phyloP scores from a whole-genome alignment of 2,797 vertebrate genomes.

The Kryptolebias ocellatus region DNA sequence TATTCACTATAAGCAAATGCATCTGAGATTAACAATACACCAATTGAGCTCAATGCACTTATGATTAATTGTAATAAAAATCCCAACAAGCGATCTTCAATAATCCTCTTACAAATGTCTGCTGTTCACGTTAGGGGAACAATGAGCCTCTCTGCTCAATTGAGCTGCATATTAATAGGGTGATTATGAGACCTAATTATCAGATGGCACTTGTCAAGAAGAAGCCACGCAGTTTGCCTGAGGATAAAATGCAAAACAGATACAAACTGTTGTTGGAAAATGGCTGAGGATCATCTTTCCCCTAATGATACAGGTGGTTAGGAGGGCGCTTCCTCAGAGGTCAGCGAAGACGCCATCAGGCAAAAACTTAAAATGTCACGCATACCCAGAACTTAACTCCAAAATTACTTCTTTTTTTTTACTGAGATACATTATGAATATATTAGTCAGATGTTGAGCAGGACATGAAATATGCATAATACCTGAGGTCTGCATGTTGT shows the following conservation, averaged over 20 bases:
- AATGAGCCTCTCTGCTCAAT: conserved; percentile 68
- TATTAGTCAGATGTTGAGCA: conserved; percentile 57
- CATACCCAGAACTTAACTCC: neutral
- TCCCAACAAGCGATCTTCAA: conserved; percentile 54
- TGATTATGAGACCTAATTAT: conserved; percentile 80
- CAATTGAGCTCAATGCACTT: conserved; percentile 46
- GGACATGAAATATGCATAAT: conserved; percentile 70
- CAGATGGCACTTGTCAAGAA: conserved; percentile 76
- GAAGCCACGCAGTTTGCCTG: conserved; percentile 59
- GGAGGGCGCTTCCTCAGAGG: conserved; percentile 16
- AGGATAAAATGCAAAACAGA: conserved; percentile 70
- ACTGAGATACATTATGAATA: conserved; percentile 57
- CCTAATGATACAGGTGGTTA: conserved; percentile 20
- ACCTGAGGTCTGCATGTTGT: conserved; percentile 46
- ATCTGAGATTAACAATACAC: conserved; percentile 40
- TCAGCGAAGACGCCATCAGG: conserved; percentile 25
- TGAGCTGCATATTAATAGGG: conserved; percentile 76
- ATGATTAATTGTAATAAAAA: conserved; percentile 54
- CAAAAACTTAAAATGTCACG: conserved; percentile 5
- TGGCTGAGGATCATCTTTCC: conserved; percentile 9
- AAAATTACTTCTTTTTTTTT: conserved; percentile 31
- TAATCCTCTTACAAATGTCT: conserved; percentile 62
- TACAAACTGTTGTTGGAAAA: conserved; percentile 65
- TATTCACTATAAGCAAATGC: conserved; percentile 31
- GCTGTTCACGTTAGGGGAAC: conserved; percentile 55